phyloP scores from a whole-genome alignment of 1,140 invertebrate species.

The Anoplolepis gracilipes region DNA sequence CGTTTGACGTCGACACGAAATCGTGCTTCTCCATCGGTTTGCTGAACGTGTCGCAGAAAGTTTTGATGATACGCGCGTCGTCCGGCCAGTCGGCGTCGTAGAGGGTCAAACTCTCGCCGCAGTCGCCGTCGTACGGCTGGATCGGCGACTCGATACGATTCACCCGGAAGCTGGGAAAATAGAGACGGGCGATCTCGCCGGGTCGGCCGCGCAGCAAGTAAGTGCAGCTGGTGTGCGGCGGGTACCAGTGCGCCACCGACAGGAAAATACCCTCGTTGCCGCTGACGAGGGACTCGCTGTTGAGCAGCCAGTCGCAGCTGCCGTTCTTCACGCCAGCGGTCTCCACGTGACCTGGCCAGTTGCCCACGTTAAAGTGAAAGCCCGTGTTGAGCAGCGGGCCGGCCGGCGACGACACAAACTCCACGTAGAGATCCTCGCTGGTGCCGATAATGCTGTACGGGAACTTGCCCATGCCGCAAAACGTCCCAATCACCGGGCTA shows the following conservation, averaged over 20 bases:
- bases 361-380: slow-evolving; percentile 97
- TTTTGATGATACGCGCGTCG: slow-evolving; percentile 95
- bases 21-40: slow-evolving; percentile 96
- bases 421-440: slow-evolving; percentile 95
- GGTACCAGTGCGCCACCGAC: slow-evolving; percentile 96
- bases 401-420: slow-evolving; percentile 95
- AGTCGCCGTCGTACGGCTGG: slow-evolving; percentile 93
- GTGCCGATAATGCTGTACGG: slow-evolving; percentile 97
- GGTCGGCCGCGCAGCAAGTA: slow-evolving; percentile 94
- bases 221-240: slow-evolving; percentile 95
- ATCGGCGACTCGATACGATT: slow-evolving; percentile 95
- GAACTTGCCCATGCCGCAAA: slow-evolving; percentile 97
- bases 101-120: slow-evolving; percentile 94
- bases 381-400: slow-evolving; percentile 95
- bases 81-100: slow-evolving; percentile 95
- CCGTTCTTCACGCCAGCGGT: slow-evolving; percentile 93
- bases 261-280: slow-evolving; percentile 95
- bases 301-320: slow-evolving; percentile 94
- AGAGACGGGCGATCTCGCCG: slow-evolving; percentile 94
- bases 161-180: slow-evolving; percentile 96
- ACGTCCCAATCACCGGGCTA: slow-evolving; percentile 94
- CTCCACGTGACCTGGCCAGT: slow-evolving; percentile 96
- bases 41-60: slow-evolving; percentile 96
- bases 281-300: slow-evolving; percentile 91
- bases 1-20: slow-evolving; percentile 94